Evolutionary conservation across 2,797 vertebrate species (phyloP), one percentile per base, ranked within the genome.

Genomic region (Acrossocheilus fasciatus): DNA sequence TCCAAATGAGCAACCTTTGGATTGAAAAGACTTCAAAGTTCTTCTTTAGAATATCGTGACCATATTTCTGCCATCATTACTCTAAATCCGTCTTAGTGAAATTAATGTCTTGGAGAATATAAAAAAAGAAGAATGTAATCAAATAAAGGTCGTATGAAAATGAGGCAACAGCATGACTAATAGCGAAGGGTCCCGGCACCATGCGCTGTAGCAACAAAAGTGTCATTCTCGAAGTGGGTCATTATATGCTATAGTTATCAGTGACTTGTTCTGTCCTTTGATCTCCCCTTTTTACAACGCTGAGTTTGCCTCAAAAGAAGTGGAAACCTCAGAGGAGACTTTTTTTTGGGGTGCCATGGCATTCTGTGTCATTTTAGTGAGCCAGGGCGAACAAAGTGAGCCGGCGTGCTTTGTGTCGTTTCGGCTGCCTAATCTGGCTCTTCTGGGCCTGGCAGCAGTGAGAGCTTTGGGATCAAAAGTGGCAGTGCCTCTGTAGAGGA

Each of bases 91-190:
- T 30, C 72, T 74, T 57, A 66, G 62, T 66, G 34, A 68, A 68
- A 68, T 68, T 36, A 78, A 78, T 78, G 52, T 78, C 52, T 78
- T 78, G 34, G 52, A n/a, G 73, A 23, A 14, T 41, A 7, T 3
- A 36, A 36, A 54, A 64, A 23, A 57, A 68, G 12, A n/a, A 41
- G 6, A 64, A 82, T 5, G 39, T 47, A 82, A 80, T 82, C 76
- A 72, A 75, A 92, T 92, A 94, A 94, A 93, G 93, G 91, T 91
- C 89, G 90, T 91, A 94, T 94, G 93, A 90, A 94, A 94, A 95
- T 93, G 91, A 94, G 92, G 88, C 83, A 83, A 89, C 90, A 90
- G 91, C 89, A 92, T 93, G 92, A 94, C 92, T 94, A 94, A 95
- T 94, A 92, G 91, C 89, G 84, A 89, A 86, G 87, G 86, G 91